Conservation (phyloP, 2,888 invertebrate species). For the Sinopyrophorus schimmeli region DNA sequence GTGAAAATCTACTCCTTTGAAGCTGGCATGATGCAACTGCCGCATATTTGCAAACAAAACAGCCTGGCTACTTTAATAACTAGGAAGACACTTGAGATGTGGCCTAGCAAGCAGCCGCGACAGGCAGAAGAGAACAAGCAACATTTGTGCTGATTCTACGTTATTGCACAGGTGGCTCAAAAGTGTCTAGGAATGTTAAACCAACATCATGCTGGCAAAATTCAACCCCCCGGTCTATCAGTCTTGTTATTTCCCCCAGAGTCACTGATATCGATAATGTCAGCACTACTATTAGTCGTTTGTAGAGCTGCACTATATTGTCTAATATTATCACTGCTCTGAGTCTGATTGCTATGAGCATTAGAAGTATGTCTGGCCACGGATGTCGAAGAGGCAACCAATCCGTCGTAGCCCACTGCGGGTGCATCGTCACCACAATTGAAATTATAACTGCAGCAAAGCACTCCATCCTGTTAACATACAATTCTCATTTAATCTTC, state of each 20-base stretch:
- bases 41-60: constrained; percentile 34
- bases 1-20: constrained; percentile 28
- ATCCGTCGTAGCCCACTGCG: constrained; percentile 53
- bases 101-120: constrained; percentile 43
- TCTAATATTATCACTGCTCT: constrained; percentile 47
- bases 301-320: constrained; percentile 50
- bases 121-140: constrained; percentile 37
- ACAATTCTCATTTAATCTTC: constrained; percentile 9
- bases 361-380: constrained; percentile 35
- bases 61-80: constrained; percentile 42
- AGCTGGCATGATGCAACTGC: constrained; percentile 41
- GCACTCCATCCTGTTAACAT: constrained; percentile 52
- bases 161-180: constrained; percentile 45
- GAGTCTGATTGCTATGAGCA: constrained; percentile 33
- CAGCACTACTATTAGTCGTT: constrained; percentile 48
- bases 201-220: constrained; percentile 41
- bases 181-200: constrained; percentile 51
- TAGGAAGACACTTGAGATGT: constrained; percentile 53
- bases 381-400: constrained; percentile 47
- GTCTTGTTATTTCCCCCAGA: constrained; percentile 45
- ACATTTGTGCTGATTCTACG: constrained; percentile 35
- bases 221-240: constrained; percentile 46
- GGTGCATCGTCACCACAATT: constrained; percentile 53
- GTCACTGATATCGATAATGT: constrained; percentile 45
- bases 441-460: constrained; percentile 57